Conservation (phyloP, 2,888 invertebrate species). For the Dynastes grantii region DNA sequence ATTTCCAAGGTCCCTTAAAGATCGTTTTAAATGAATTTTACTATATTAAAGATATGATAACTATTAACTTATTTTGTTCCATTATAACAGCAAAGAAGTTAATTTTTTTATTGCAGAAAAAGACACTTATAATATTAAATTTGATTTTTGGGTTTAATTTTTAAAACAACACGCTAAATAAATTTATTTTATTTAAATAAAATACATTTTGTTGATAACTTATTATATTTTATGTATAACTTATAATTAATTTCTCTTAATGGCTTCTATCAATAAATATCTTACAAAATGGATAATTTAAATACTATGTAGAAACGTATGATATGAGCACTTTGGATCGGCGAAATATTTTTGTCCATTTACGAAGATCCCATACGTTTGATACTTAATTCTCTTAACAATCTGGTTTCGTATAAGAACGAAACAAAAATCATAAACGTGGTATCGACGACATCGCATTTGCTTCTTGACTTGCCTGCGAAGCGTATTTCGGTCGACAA, state of each 20-base stretch:
- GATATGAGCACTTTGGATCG: conserved; percentile 53
- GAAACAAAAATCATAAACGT: conserved; percentile 61
- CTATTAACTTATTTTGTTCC: too few relatives aligned
- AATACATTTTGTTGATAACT: conserved; percentile 38
- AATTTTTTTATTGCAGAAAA: too few relatives aligned
- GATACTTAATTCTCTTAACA: not conserved
- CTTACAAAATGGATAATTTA: conserved; percentile 49
- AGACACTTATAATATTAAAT: not conserved
- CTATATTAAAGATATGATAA: too few relatives aligned
- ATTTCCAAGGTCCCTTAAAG: too few relatives aligned
- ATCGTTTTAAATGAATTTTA: too few relatives aligned
- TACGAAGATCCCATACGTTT: conserved; percentile 23
- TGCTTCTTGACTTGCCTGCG: conserved; percentile 65
- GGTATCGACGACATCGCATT: conserved; percentile 68
- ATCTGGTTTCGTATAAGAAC: not conserved
- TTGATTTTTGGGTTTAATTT: not conserved
- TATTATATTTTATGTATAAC: conserved; percentile 46
- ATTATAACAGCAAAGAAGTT: too few relatives aligned
- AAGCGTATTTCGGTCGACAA: conserved; percentile 77
- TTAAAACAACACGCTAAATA: not conserved
- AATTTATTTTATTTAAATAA: conserved; percentile 43
- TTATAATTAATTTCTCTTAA: conserved; percentile 32
- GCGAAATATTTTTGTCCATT: conserved; percentile 28
- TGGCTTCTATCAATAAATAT: conserved; percentile 51
- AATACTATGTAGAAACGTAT: conserved; percentile 40